Evolutionary conservation across 1,140 invertebrate species (phyloP), one percentile per base, ranked within the genome.

Genomic region (Chironomus tepperi): DNA sequence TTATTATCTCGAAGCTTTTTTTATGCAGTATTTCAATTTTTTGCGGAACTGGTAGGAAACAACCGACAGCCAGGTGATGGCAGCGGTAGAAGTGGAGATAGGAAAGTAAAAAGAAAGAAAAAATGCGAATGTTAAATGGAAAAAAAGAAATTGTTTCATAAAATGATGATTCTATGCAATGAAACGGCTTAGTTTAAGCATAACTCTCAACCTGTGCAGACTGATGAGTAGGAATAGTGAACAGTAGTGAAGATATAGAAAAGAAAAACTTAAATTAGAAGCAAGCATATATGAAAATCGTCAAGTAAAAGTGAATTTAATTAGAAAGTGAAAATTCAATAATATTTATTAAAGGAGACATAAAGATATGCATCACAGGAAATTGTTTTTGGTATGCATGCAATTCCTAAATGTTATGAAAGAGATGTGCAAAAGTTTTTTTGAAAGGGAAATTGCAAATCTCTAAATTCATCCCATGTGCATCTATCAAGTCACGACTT

Each of bases 121-220:
- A 12, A n/a, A 5, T n/a, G 47, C 47, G 47, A 57, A 57, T 57
- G n/a, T n/a, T n/a, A 57, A 57, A 57, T 57, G 18, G 16, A 18
- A 70, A 70, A 67, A 70, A 70, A 70, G 65, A 70, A 70, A 70
- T 70, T 70, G 65, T 70, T 70, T 70, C 16, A 70, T 70, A 70
- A 70, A 70, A 70, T 70, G 65, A 70, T 70, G 65, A 70, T 70
- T 70, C 65, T 70, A 70, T 70, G 19, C 16, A 70, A 21, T 19
- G 65, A 70, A 70, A 19, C 18, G 18, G 19, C 65, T 70, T 70
- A 70, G 65, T 70, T 70, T 18, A 10, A 8, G 9, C 18, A n/a
- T 18, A 70, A 70, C 65, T 70, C 19, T 70, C 65, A 70, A 70
- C 19, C 16, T 21, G 65, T 18, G 9, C 65, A 21, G 65, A 19